Evolutionary conservation across 23 tunicate genomes (phyloP).

Genomic region (Oikopleura dioica): DNA sequence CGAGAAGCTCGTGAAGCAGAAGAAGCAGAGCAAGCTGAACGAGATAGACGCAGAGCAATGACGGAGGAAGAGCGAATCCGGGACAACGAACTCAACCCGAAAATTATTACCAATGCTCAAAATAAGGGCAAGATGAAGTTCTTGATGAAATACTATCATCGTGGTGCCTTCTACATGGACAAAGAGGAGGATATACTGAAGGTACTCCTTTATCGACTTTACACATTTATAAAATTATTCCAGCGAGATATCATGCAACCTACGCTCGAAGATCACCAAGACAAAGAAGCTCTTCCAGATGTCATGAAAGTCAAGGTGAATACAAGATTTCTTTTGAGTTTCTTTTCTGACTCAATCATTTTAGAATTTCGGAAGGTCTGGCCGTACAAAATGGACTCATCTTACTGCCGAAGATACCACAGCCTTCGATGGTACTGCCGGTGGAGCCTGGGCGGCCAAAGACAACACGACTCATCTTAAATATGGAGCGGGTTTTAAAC

Average conservation of each 20-base stretch:
- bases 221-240: not conserved
- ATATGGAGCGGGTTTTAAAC: conserved; percentile 72
- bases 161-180: conserved; percentile 95
- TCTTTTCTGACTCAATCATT: conserved; percentile 19
- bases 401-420: conserved; percentile 93
- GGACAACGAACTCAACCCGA: conserved; percentile 36
- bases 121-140: conserved; percentile 85
- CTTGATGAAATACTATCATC: conserved; percentile 83
- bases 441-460: conserved; percentile 68
- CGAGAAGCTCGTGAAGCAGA: conserved; percentile 73
- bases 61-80: conserved; percentile 68
- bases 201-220: not conserved
- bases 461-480: conserved; percentile 24
- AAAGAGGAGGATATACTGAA: conserved; percentile 35
- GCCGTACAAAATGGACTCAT: conserved; percentile 94
- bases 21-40: conserved; percentile 63
- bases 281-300: conserved; percentile 66
- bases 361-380: conserved; percentile 92
- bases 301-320: conserved; percentile 66
- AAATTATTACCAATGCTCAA: conserved; percentile 37
- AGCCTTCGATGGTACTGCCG: conserved; percentile 38
- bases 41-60: conserved; percentile 39
- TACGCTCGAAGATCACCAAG: conserved; percentile 92
- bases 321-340: no score
- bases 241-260: conserved; percentile 45